phyloP scores from a whole-genome alignment of 2,113 vertebrate genomes.

The Phylloscopus trochilus region DNA sequence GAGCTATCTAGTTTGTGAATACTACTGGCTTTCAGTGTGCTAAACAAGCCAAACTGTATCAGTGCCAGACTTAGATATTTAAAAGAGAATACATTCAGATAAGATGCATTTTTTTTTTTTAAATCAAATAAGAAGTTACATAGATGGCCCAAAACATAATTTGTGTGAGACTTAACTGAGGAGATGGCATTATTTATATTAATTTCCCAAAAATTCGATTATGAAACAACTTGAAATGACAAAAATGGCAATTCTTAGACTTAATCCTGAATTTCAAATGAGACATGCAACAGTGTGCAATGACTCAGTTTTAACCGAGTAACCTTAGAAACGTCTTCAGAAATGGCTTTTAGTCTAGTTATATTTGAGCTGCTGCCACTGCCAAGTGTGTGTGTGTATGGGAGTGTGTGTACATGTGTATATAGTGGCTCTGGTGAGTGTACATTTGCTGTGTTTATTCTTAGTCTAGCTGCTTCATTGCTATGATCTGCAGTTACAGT shows the following conservation, averaged over 20 bases:
- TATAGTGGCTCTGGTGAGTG: neutral
- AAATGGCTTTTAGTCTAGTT: neutral
- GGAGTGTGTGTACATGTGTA: neutral
- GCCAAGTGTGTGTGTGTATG: neutral
- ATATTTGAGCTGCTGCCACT: neutral
- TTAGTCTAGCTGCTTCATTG: constrained; percentile 1
- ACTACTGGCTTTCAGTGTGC: neutral
- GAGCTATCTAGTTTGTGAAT: neutral
- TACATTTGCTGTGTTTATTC: neutral
- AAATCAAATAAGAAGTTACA: neutral
- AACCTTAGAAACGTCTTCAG: constrained; percentile 52
- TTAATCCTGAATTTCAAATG: constrained; percentile 3
- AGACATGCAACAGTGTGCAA: neutral
- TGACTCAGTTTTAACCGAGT: constrained; percentile 54
- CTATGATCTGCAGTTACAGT: neutral
- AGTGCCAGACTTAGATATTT: neutral
- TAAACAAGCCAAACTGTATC: neutral
- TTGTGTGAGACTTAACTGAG: neutral
- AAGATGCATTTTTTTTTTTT: neutral
- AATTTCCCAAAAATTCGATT: neutral
- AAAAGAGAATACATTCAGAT: neutral
- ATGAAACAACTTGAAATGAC: neutral
- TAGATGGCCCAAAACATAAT: neutral
- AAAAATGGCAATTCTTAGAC: neutral
- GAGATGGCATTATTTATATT: neutral